Conservation (phyloP, 2,113 vertebrate genomes). For the Saiga tatarica region DNA sequence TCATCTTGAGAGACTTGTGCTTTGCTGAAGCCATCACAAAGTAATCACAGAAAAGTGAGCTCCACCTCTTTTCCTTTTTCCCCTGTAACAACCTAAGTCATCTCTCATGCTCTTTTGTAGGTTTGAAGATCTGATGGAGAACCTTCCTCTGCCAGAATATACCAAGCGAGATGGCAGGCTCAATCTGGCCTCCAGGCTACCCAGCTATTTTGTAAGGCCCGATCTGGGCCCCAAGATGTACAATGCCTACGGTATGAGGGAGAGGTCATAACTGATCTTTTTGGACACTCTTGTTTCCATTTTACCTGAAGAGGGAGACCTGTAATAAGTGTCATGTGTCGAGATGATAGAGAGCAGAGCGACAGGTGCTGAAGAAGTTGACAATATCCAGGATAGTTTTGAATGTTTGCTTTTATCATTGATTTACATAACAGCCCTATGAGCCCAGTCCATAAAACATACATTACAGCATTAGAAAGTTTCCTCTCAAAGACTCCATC, state of each 20-base stretch:
- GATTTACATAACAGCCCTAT: neutral
- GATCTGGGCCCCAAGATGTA: constrained; percentile 99
- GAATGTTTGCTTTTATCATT: neutral
- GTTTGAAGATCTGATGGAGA: constrained; percentile 98
- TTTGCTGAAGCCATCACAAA: neutral
- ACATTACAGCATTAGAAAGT: neutral
- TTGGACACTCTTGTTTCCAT: neutral
- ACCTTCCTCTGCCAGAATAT: constrained; percentile 98
- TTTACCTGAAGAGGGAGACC: neutral
- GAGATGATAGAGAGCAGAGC: neutral
- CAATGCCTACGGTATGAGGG: constrained; percentile 95
- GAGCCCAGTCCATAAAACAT: neutral
- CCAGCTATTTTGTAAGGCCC: constrained; percentile 98
- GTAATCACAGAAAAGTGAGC: neutral
- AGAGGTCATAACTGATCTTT: constrained; percentile 7
- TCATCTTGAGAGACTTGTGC: neutral
- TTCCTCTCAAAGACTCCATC: constrained; percentile 21
- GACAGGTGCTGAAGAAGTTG: neutral
- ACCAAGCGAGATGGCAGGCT: constrained; percentile 98
- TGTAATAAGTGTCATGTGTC: neutral
- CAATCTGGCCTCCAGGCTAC: constrained; percentile 95
- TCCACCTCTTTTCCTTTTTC: neutral
- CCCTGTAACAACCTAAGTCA: neutral
- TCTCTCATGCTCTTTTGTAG: constrained; percentile 79
- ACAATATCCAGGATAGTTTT: neutral